phyloP scores from a whole-genome alignment of 2,888 invertebrate genomes.

The Philhelius pedissequus region DNA sequence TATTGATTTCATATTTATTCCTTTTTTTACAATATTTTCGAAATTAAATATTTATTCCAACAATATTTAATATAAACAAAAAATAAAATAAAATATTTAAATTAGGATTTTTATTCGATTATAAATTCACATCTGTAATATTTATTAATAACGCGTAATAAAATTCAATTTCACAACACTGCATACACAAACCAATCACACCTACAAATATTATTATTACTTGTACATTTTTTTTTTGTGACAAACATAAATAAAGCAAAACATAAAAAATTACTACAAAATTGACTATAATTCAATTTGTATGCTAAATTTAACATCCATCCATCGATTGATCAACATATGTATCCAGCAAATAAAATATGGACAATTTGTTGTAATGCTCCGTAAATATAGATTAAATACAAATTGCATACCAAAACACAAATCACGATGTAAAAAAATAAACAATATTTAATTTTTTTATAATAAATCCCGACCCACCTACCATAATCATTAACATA shows the following conservation, averaged over 20 bases:
- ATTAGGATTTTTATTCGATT: constrained; percentile 32
- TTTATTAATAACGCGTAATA: constrained; percentile 45
- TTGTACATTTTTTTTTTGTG: neutral
- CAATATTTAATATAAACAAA: neutral
- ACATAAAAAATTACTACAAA: neutral
- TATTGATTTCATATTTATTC: no score
- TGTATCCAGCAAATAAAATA: constrained; percentile 20
- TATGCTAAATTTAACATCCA: constrained; percentile 30
- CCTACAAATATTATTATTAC: neutral
- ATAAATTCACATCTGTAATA: constrained; percentile 47
- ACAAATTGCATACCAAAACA: constrained; percentile 28
- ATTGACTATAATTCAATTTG: constrained; percentile 3
- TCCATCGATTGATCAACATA: constrained; percentile 2
- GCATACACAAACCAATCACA: neutral
- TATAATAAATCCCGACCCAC: neutral
- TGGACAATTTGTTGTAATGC: constrained; percentile 30
- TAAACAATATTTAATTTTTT: neutral
- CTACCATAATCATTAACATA: constrained; percentile 4
- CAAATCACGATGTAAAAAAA: constrained; percentile 10
- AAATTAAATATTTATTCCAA: constrained; percentile 30
- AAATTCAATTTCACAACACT: constrained; percentile 29
- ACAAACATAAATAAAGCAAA: neutral
- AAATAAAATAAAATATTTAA: neutral
- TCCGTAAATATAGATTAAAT: constrained; percentile 36
- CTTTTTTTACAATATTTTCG: no score